phyloP scores from a whole-genome alignment of 37 sponge, comb jelly and placozoan species.

The Trichoplax adhaerens region DNA sequence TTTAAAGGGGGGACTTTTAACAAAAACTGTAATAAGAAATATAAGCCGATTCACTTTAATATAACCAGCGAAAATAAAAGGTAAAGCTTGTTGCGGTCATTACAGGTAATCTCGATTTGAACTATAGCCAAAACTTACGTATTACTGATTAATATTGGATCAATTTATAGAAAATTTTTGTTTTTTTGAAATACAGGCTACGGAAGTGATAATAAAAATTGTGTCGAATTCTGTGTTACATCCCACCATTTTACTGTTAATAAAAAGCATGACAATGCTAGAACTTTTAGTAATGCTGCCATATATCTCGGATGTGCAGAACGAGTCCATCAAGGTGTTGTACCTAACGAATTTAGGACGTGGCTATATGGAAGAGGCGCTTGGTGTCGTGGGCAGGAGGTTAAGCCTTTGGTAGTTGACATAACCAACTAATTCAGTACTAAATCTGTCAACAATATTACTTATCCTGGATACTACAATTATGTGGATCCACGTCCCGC shows the following conservation, averaged over 20 bases:
- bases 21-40: too few species aligned
- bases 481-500: too few species aligned
- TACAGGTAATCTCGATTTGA: not conserved
- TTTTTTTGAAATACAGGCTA: not conserved
- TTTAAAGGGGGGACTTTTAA: too few species aligned
- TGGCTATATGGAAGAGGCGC: constrained; percentile 15
- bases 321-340: constrained; percentile 7
- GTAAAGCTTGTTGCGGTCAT: constrained; percentile 7
- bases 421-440: not conserved
- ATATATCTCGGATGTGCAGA: constrained; percentile 11
- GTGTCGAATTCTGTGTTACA: constrained; percentile 15
- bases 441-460: too few species aligned
- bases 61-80: not conserved
- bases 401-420: constrained; percentile 10
- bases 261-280: not conserved
- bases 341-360: constrained; percentile 12
- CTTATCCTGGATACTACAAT: too few species aligned
- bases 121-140: not conserved
- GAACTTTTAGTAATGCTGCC: not conserved
- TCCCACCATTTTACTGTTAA: constrained; percentile 4
- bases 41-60: not conserved
- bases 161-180: not conserved
- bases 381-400: constrained; percentile 17
- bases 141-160: not conserved
- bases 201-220: constrained; percentile 6